Conservation (phyloP, 2,113 vertebrate species). For the Eulemur rufifrons region DNA sequence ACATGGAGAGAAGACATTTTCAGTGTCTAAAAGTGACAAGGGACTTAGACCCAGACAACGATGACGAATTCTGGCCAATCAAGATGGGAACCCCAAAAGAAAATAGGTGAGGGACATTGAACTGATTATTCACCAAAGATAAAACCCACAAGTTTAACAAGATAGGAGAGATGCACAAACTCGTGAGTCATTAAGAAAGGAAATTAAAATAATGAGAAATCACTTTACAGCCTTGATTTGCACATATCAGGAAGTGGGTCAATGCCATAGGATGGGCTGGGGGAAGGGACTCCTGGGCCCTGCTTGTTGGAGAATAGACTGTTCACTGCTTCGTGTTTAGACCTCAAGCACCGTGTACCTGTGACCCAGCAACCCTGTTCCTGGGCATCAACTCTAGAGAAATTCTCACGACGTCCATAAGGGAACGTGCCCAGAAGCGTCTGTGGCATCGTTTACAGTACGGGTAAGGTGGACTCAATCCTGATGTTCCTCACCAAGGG, state of each 20-base stretch:
- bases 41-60: background rate
- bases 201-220: background rate
- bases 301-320: background rate
- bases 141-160: background rate
- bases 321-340: fast-evolving
- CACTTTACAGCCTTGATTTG: background rate
- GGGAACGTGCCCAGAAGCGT: fast-evolving
- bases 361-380: background rate
- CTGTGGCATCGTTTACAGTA: background rate
- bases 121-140: background rate
- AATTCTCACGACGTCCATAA: background rate
- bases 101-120: background rate
- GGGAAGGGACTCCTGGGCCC: background rate
- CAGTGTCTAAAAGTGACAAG: background rate
- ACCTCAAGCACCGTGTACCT: too few relatives aligned
- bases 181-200: background rate
- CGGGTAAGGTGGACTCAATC: too few relatives aligned
- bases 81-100: background rate
- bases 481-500: background rate
- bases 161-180: background rate
- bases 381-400: background rate
- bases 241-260: background rate
- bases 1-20: background rate
- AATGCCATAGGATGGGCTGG: background rate
- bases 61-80: background rate